Conservation (phyloP, 2,888 invertebrate species). For the Lepeophtheirus nordmannii region DNA sequence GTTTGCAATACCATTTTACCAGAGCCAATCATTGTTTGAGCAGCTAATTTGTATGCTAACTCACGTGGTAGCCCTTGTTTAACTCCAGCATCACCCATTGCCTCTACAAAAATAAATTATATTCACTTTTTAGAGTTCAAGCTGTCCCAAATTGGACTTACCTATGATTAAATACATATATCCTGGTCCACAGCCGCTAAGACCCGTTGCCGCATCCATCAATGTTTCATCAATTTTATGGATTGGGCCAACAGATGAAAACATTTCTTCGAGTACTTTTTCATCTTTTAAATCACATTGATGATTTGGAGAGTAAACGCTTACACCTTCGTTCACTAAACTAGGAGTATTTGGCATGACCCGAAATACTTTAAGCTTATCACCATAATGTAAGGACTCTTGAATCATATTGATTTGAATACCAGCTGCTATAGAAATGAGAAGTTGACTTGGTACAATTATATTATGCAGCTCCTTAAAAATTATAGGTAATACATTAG, state of each 20-base stretch:
- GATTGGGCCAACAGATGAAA: slow-evolving; percentile 59
- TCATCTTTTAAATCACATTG: slow-evolving; percentile 47
- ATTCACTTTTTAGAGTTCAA: not conserved
- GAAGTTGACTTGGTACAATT: slow-evolving; percentile 52
- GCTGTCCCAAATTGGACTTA: not conserved
- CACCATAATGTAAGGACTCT: slow-evolving; percentile 42
- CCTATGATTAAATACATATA: slow-evolving; percentile 45
- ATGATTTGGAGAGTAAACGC: slow-evolving; percentile 60
- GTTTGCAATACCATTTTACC: slow-evolving; percentile 71
- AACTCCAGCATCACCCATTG: slow-evolving; percentile 86
- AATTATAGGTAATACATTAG: slow-evolving; percentile 60
- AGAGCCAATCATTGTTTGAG: slow-evolving; percentile 79
- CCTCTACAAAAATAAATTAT: slow-evolving; percentile 46
- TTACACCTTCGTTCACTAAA: slow-evolving; percentile 62
- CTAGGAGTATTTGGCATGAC: slow-evolving; percentile 91
- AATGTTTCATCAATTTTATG: slow-evolving; percentile 70
- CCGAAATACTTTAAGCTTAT: slow-evolving; percentile 52
- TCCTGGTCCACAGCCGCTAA: slow-evolving; percentile 90
- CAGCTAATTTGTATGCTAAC: slow-evolving; percentile 64
- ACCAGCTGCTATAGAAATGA: slow-evolving; percentile 86
- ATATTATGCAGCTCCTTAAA: slow-evolving; percentile 51
- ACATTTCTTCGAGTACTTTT: slow-evolving; percentile 38
- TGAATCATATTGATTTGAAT: slow-evolving; percentile 61
- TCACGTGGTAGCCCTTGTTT: slow-evolving; percentile 82
- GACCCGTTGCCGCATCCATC: slow-evolving; percentile 77